A percentile compares a stretch with the other conserved stretches of the same genome.
phyloP scores from a whole-genome alignment of 92 coral and sea anemone genomes.

The Bergia puertoricense region DNA sequence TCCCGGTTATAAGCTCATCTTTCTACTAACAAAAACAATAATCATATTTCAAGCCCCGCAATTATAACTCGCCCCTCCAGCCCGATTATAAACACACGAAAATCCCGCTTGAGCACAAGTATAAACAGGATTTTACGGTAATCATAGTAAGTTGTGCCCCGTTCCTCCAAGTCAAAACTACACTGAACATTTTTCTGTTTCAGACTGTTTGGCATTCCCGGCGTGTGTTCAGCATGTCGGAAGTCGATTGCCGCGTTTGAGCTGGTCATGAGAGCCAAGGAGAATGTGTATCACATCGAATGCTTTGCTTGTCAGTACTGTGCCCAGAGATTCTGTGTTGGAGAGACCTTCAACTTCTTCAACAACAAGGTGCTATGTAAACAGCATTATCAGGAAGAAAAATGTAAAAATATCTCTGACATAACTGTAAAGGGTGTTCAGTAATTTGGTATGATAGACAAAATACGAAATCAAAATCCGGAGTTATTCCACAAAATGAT shows the following conservation, averaged over 20 bases:
- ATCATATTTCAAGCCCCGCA: no score
- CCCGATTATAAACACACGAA: no score
- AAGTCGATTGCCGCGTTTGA: constrained; percentile 90
- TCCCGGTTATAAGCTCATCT: no score
- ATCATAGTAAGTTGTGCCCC: no score
- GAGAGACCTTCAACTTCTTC: constrained; percentile 79
- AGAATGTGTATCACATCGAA: constrained; percentile 87
- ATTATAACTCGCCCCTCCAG: no score
- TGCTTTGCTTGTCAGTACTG: constrained; percentile 87
- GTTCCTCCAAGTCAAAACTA: not conserved
- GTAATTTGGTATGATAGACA: not conserved
- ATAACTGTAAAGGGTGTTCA: constrained; percentile 1
- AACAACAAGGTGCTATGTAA: constrained; percentile 88
- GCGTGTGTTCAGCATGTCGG: constrained; percentile 77
- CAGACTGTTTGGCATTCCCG: constrained; percentile 86
- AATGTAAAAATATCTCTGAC: constrained; percentile 38
- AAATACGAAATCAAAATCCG: no score
- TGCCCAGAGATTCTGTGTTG: constrained; percentile 83
- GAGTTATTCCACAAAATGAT: no score
- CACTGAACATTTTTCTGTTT: constrained; percentile 1
- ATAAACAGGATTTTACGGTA: not conserved
- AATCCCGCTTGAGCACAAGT: not conserved
- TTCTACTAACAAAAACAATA: no score
- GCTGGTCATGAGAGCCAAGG: constrained; percentile 83
- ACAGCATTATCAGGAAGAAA: constrained; percentile 76